These are phyloP conservation scores for Grus americana DNA, from an alignment of 2,113 vertebrate genomes.

Conservation along the genomic window DNA sequence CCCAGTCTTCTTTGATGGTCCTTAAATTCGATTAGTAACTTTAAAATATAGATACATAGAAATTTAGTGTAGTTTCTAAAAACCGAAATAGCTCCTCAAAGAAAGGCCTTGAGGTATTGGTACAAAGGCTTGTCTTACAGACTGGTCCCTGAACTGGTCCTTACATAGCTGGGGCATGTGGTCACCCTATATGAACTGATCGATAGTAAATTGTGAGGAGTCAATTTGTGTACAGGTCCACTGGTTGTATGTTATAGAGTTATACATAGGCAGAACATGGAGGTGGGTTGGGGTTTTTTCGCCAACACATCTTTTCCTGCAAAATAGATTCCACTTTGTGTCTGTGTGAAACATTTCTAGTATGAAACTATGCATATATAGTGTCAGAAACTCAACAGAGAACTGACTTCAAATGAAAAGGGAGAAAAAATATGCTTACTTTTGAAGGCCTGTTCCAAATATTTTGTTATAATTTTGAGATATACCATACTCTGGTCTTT, in stretches of 20 bases:
- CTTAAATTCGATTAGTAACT: not conserved
- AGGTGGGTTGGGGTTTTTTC: not conserved
- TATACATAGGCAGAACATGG: not conserved
- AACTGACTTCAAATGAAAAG: not conserved
- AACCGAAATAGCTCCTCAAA: not conserved
- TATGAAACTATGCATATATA: not conserved
- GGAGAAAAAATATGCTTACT: not conserved
- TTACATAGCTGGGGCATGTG: not conserved
- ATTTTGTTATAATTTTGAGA: not conserved
- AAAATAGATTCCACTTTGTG: not conserved
- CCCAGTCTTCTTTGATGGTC: not conserved
- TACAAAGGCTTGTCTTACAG: not conserved
- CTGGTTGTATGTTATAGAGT: not conserved
- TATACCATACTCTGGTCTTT: not conserved
- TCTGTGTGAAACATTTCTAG: not conserved
- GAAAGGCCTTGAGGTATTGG: not conserved
- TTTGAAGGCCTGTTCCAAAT: not conserved
- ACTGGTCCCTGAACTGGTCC: not conserved
- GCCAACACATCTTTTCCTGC: not conserved
- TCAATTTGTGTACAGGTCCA: not conserved
- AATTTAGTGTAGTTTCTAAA: not conserved
- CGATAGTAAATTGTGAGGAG: not conserved
- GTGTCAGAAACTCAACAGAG: not conserved
- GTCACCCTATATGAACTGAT: not conserved
- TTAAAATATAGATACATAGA: not conserved